These are phyloP conservation scores for Poecile montanus DNA, from an alignment of 2,797 vertebrate species.

Conservation along the genomic window DNA sequence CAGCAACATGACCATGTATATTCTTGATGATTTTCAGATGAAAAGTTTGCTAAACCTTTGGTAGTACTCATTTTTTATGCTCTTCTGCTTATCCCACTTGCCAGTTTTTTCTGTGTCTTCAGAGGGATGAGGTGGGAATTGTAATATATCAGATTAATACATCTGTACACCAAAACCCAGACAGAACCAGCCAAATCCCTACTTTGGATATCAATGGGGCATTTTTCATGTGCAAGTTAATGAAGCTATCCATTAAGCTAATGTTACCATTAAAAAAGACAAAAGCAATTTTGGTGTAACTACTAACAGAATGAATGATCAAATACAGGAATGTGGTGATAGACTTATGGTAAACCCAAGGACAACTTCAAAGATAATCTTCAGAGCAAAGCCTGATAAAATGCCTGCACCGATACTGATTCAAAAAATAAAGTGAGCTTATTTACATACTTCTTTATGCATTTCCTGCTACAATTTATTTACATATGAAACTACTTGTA, in stretches of 20 bases:
- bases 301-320: not conserved
- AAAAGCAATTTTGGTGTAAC: not conserved
- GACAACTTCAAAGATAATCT: not conserved
- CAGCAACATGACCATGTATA: not conserved
- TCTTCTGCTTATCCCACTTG: not conserved
- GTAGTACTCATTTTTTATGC: not conserved
- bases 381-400: not conserved
- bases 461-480: not conserved
- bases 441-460: not conserved
- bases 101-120: not conserved
- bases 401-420: not conserved
- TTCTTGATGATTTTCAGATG: not conserved
- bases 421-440: not conserved
- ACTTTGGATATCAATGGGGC: not conserved
- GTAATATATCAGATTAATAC: not conserved
- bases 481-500: not conserved
- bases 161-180: not conserved
- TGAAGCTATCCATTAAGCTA: not conserved
- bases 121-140: not conserved
- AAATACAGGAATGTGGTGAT: not conserved
- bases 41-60: not conserved
- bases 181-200: not conserved
- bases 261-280: not conserved
- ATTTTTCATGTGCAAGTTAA: not conserved
- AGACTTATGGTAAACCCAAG: not conserved